These are phyloP conservation scores for Cryptocephalus primarius DNA, from an alignment of 2,888 invertebrate species.

Conservation along the genomic window DNA sequence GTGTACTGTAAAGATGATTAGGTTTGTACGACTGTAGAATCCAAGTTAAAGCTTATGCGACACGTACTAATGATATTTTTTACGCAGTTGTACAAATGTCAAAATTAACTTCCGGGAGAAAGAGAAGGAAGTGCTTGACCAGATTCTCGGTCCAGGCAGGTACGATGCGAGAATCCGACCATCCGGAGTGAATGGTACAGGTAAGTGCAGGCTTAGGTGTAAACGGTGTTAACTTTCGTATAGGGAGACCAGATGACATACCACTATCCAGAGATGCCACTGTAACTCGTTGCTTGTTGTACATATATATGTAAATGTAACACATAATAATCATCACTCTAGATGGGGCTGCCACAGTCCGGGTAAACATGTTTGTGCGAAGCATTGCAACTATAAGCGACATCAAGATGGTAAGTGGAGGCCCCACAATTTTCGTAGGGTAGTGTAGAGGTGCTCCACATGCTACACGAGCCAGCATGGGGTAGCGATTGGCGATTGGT, in stretches of 20 bases:
- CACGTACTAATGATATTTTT: neutral
- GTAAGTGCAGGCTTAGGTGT: slow-evolving; percentile 43
- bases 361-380: slow-evolving; percentile 96
- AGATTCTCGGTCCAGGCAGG: slow-evolving; percentile 79
- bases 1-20: too few relatives aligned
- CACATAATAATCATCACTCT: slow-evolving; percentile 40
- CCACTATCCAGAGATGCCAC: slow-evolving; percentile 15
- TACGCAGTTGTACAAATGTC: slow-evolving; percentile 58
- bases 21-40: too few relatives aligned
- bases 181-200: slow-evolving; percentile 88
- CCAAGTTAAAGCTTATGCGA: neutral
- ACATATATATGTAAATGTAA: slow-evolving; percentile 31
- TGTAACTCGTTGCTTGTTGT: slow-evolving; percentile 26
- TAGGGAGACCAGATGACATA: slow-evolving; percentile 12
- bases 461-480: slow-evolving; percentile 34
- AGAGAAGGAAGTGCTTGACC: slow-evolving; percentile 89
- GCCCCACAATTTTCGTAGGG: slow-evolving; percentile 30
- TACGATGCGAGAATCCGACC: slow-evolving; percentile 91
- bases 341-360: slow-evolving; percentile 93
- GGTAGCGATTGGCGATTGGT: slow-evolving; percentile 20
- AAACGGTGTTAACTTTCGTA: slow-evolving; percentile 12
- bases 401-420: slow-evolving; percentile 94
- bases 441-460: slow-evolving; percentile 31
- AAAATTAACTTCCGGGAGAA: slow-evolving; percentile 88
- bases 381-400: slow-evolving; percentile 98